Conservation (phyloP, 2,888 invertebrate species). For the Drosophila nigricruria region DNA sequence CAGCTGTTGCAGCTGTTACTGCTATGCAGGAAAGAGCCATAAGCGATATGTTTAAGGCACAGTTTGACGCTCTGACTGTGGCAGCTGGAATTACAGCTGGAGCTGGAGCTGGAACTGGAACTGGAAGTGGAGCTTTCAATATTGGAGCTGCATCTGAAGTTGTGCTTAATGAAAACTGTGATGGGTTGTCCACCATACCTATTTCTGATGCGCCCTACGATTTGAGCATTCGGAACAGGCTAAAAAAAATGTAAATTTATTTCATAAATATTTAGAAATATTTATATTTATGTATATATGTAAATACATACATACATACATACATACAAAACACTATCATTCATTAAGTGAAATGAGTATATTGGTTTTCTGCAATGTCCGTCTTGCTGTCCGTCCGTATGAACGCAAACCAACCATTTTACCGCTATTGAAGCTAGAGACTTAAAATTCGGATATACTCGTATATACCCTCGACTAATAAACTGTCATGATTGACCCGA, state of each 20-base stretch:
- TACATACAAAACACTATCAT: too few relatives aligned
- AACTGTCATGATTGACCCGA: too few relatives aligned
- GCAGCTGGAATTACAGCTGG: conserved; percentile 44
- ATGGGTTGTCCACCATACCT: conserved; percentile 28
- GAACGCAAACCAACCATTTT: too few relatives aligned
- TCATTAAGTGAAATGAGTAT: too few relatives aligned
- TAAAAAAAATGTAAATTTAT: conserved; percentile 68
- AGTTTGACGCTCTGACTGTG: conserved; percentile 67
- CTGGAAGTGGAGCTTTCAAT: background rate
- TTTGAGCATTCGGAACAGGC: conserved; percentile 72
- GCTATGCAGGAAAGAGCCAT: conserved; percentile 71
- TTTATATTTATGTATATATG: background rate
- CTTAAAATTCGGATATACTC: too few relatives aligned
- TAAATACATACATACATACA: too few relatives aligned
- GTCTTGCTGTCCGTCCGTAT: too few relatives aligned
- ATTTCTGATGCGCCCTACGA: conserved; percentile 76
- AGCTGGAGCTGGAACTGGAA: background rate
- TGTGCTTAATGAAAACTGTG: conserved; percentile 24
- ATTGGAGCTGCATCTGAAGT: background rate
- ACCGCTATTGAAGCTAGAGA: too few relatives aligned
- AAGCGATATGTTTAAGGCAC: conserved; percentile 74
- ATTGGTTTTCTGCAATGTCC: too few relatives aligned
- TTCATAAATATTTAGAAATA: background rate
- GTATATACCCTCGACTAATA: too few relatives aligned
- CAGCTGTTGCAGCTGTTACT: conserved; percentile 50